Conservation (phyloP, 2,888 invertebrate genomes). For the Hesperia comma region DNA sequence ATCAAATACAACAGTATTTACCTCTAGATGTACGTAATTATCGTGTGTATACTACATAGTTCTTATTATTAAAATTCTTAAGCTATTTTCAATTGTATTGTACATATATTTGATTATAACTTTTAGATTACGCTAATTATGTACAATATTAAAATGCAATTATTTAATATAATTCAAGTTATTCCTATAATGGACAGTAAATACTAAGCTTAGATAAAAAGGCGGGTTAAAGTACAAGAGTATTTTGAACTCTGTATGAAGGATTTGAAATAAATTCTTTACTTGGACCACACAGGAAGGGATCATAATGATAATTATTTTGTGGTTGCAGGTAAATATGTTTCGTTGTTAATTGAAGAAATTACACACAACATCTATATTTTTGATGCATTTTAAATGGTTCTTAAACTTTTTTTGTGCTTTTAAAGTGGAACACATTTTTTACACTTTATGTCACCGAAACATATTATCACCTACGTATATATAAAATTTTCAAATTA, state of each 20-base stretch:
- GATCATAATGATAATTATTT: conserved; percentile 16
- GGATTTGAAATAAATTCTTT: conserved; percentile 50
- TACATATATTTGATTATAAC: not conserved
- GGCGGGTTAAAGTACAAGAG: conserved; percentile 25
- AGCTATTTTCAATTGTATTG: too few species aligned
- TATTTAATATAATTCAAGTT: not conserved
- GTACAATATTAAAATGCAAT: conserved; percentile 2
- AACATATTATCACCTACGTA: not conserved
- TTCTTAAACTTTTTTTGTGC: conserved; percentile 34
- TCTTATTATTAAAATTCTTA: too few species aligned
- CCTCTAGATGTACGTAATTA: not conserved
- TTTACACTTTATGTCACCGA: not conserved
- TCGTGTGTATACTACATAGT: too few species aligned
- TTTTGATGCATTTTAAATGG: conserved; percentile 30
- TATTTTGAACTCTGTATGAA: conserved; percentile 1
- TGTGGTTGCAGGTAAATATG: conserved; percentile 1
- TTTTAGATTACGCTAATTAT: conserved; percentile 2
- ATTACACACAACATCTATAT: conserved; percentile 26
- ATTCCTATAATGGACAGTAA: not conserved
- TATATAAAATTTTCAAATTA: too few species aligned
- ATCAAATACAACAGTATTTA: not conserved
- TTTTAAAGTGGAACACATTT: conserved; percentile 8
- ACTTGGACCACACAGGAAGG: conserved; percentile 60
- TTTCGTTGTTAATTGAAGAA: conserved; percentile 26
- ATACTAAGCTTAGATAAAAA: conserved; percentile 17